Evolutionary conservation across 2,888 invertebrate species (phyloP), one percentile per base, ranked within the genome.

Genomic region (Icerya purchasi): DNA sequence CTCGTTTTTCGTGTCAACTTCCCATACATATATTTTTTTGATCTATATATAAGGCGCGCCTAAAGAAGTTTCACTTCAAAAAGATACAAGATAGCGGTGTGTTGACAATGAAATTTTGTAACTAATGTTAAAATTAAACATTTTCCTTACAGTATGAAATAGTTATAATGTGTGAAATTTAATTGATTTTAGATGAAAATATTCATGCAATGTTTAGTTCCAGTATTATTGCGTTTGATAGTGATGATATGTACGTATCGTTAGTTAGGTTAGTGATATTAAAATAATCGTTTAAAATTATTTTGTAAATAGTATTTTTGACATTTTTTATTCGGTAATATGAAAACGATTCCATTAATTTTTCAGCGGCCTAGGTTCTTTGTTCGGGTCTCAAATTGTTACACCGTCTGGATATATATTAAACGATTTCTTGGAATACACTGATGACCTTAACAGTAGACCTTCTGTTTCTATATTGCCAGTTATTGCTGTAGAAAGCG

Each of bases 231-330:
- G 79, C 77, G 56, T 76, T 81, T 63, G 84, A 84, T 71, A 73
- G 75, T 60, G 70, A 75, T 65, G 84, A 83, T 67, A 75, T 78
- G 53, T 84, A 84, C 72, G 77, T 81, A 53, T 79, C 83, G 10
- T 72, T 82, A 59, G 77, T 82, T 63, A 80, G 78, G 84, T 84
- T 5, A 22, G 18, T 23, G 2, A 14, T 49, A 52, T 60, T 54
- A 23, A 10, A 56, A n/a, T 58, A 55, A 53, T 62, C 54, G 22
- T 20, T 5, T 53, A 20, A 60, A 61, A 54, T 60, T 36, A 18
- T 64, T 63, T n/a, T 24, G 19, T 54, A 8, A 61, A 54, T n/a
- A n/a, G n/a, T n/a, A n/a, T n/a, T n/a, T n/a, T n/a, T n/a, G n/a
- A n/a, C n/a, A n/a, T n/a, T n/a, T n/a, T n/a, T n/a, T n/a, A n/a